These are phyloP conservation scores for Corythornis vintsioides DNA, from an alignment of 2,113 vertebrate genomes.

Conservation along the genomic window DNA sequence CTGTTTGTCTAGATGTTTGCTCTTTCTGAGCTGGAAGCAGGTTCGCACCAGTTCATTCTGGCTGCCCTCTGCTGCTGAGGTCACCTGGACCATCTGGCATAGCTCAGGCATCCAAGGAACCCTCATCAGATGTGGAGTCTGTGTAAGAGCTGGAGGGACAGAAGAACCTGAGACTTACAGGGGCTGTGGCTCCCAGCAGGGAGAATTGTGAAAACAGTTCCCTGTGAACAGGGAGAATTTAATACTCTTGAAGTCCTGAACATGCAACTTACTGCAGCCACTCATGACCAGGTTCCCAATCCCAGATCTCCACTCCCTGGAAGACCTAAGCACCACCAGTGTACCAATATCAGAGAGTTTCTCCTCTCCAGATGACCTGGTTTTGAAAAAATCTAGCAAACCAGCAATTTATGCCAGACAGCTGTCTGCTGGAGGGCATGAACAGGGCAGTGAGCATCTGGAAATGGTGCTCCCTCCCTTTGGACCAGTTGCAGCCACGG, in stretches of 20 bases:
- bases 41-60: background rate
- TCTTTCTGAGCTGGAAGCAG: background rate
- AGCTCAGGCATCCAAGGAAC: background rate
- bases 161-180: background rate
- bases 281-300: background rate
- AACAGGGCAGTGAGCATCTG: background rate
- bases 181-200: background rate
- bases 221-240: background rate
- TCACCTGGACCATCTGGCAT: background rate
- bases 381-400: background rate
- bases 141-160: background rate
- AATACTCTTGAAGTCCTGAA: background rate
- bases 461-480: background rate
- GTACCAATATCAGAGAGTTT: too few species aligned
- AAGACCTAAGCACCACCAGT: background rate
- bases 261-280: background rate
- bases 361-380: background rate
- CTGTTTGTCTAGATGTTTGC: too few species aligned
- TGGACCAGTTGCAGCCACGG: background rate
- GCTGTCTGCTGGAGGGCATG: background rate
- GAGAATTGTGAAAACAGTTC: background rate
- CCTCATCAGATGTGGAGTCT: accelerated
- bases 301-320: background rate
- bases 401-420: background rate
- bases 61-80: background rate